Conservation (phyloP, 2,113 vertebrate genomes). For the Rousettus leschenaultii region DNA sequence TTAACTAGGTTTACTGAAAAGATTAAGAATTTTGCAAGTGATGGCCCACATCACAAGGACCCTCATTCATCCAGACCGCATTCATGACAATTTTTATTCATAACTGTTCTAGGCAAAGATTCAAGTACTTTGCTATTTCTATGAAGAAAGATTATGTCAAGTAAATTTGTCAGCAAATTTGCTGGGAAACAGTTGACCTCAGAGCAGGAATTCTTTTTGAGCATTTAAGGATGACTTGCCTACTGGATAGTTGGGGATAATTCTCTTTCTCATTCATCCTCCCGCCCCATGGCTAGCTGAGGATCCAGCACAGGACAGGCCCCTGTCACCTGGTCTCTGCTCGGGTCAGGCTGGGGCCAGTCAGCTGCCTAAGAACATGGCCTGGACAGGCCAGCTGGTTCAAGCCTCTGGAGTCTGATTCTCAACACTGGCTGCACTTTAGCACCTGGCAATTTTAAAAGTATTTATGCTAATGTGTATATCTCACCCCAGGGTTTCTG, state of each 20-base stretch:
- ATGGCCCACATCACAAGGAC: neutral
- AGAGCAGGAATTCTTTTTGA: neutral
- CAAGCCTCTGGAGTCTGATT: neutral
- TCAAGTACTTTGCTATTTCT: neutral
- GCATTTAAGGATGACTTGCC: neutral
- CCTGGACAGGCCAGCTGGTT: neutral
- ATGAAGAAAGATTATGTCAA: constrained; percentile 34
- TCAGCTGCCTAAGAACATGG: neutral
- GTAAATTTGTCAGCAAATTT: neutral
- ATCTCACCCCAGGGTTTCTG: neutral
- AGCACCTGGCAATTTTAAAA: neutral
- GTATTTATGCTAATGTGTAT: neutral
- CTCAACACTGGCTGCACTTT: neutral
- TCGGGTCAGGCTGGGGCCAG: neutral
- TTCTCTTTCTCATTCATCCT: neutral
- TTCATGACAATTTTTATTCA: neutral
- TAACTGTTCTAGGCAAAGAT: constrained; percentile 36
- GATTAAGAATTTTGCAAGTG: too few species aligned
- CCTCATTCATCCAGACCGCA: neutral
- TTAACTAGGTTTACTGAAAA: too few species aligned
- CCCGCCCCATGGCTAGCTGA: too few species aligned
- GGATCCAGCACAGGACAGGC: neutral
- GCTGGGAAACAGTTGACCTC: neutral
- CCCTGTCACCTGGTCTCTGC: neutral
- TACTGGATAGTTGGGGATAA: neutral